Conservation (phyloP, 2,797 vertebrate genomes). For the Sphenopsis melanotis region DNA sequence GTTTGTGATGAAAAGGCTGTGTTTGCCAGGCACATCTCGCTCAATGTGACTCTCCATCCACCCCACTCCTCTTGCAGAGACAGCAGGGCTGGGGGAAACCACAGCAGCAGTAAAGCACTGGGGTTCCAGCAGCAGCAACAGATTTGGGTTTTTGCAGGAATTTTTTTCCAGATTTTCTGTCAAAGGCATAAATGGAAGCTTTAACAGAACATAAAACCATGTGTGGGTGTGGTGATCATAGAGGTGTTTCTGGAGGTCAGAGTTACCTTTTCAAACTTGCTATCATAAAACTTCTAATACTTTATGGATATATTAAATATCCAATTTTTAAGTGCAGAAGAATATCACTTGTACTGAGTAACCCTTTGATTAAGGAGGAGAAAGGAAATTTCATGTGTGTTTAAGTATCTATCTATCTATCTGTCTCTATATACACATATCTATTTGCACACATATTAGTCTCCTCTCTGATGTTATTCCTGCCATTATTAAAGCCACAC, state of each 20-base stretch:
- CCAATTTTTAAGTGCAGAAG: not conserved
- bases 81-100: not conserved
- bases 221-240: not conserved
- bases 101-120: not conserved
- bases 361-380: not conserved
- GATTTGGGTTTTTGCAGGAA: not conserved
- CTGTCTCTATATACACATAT: not conserved
- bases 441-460: not conserved
- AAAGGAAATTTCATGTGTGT: not conserved
- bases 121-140: not conserved
- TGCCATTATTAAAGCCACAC: not conserved
- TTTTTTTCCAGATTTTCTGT: not conserved
- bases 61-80: not conserved
- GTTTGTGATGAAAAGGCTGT: not conserved
- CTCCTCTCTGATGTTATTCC: not conserved
- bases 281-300: not conserved
- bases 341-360: not conserved
- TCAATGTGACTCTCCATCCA: not conserved
- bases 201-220: not conserved
- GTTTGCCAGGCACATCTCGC: not conserved
- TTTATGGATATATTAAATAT: not conserved
- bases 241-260: not conserved
- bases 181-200: not conserved
- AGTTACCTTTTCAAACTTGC: not conserved
- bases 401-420: too few species aligned